Evolutionary conservation across 2,797 vertebrate species (phyloP).

Genomic region (Todus mexicanus): DNA sequence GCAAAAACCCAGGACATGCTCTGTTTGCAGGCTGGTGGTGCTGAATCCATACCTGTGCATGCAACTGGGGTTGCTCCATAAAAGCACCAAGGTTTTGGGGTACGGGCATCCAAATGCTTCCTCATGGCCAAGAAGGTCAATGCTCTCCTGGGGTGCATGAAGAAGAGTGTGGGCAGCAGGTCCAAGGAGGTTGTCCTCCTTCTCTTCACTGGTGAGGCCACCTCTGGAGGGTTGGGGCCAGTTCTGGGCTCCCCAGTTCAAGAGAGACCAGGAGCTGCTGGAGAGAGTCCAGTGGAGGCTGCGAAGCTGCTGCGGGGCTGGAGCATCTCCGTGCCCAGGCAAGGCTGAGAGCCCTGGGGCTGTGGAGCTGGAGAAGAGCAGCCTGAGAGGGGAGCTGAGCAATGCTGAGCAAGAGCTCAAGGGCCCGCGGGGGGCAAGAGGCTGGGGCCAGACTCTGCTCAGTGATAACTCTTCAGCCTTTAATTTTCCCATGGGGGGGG

Average conservation of each 20-base stretch:
- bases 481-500: background rate
- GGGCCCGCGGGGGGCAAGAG: too few relatives aligned
- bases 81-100: background rate
- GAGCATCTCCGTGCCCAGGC: too few relatives aligned
- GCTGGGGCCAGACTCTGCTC: too few relatives aligned
- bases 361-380: too few relatives aligned
- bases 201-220: background rate
- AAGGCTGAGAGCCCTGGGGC: too few relatives aligned
- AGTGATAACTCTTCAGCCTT: background rate
- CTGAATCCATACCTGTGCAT: accelerated
- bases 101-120: background rate
- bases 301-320: too few relatives aligned
- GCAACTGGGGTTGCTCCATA: background rate
- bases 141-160: background rate
- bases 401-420: too few relatives aligned
- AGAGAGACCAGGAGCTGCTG: background rate
- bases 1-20: background rate
- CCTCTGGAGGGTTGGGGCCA: background rate
- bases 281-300: background rate
- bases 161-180: background rate
- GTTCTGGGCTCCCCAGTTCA: background rate
- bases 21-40: background rate
- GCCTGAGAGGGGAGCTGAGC: too few relatives aligned
- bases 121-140: background rate
- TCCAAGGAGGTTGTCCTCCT: background rate